Percentiles rank a stretch among this genome's conserved stretches.
These are phyloP conservation scores for Notodonta dromedarius DNA, from an alignment of 2,888 invertebrate genomes.

Conservation along the genomic window DNA sequence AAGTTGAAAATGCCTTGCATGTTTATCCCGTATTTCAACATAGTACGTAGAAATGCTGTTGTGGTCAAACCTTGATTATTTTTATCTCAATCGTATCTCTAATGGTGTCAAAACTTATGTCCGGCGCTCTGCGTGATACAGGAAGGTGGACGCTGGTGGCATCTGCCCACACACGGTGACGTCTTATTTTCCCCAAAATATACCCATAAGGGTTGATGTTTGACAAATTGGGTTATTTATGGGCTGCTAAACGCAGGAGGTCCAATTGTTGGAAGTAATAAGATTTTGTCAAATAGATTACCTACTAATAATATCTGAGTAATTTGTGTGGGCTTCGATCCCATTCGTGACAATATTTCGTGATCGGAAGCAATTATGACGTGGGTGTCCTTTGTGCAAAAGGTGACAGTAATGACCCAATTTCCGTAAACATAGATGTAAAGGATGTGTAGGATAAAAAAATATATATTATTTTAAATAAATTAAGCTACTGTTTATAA, in stretches of 20 bases:
- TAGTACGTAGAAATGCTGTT: constrained; percentile 47
- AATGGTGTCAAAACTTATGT: constrained; percentile 81
- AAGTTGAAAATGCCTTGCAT: constrained; percentile 32
- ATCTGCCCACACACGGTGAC: constrained; percentile 75
- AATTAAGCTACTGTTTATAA: background rate
- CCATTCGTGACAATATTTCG: constrained; percentile 48
- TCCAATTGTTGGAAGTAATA: constrained; percentile 62
- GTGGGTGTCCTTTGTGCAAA: constrained; percentile 50
- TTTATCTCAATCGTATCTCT: constrained; percentile 73
- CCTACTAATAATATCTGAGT: constrained; percentile 36
- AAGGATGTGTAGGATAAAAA: background rate
- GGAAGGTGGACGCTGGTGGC: constrained; percentile 75
- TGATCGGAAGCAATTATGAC: constrained; percentile 70
- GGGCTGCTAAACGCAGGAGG: constrained; percentile 64
- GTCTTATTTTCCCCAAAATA: constrained; percentile 67
- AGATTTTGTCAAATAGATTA: constrained; percentile 48
- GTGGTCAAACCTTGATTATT: constrained; percentile 79
- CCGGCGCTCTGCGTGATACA: constrained; percentile 77
- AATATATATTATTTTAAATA: background rate
- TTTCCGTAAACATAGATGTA: constrained; percentile 22
- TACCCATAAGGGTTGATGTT: constrained; percentile 61
- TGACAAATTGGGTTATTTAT: constrained; percentile 70
- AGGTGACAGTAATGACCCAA: constrained; percentile 52
- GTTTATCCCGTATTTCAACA: constrained; percentile 14
- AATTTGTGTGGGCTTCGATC: constrained; percentile 45